Evolutionary conservation across 2,888 invertebrate genomes (phyloP), one percentile per base, ranked within the genome.

Genomic region (Pollenia griseotomentosa): DNA sequence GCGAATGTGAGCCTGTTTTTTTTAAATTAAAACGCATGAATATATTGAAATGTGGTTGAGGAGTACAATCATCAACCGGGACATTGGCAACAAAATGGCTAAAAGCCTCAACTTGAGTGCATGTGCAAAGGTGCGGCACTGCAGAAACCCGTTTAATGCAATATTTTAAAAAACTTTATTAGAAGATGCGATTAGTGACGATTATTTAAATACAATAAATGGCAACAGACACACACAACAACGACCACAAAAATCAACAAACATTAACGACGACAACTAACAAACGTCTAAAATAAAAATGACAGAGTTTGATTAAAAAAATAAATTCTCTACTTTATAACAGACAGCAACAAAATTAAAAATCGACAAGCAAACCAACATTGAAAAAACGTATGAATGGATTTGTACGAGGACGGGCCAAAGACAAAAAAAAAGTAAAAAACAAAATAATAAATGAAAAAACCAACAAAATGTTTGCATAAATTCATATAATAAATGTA

Each of bases 141-240:
- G 73, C 61, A 61, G 44, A 19, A 91, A 90, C 91, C 77, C 83
- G 91, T 91, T 90, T 88, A 59, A 19, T 59, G 84, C 87, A 88
- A 88, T 89, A 89, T 89, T 86, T 88, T 89, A 86, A 84, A 87
- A 88, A 85, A 89, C 88, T 90, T 90, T 90, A 90, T 90, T 88
- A 85, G 71, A 87, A 83, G 74, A 71, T 53, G 48, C 83, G 75
- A 82, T 78, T 83, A 87, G 74, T 79, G 75, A 66, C 53, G 82
- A 85, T 83, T 87, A 85, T 82, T 71, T 65, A 77, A 77, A 77
- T 83, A 66, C 77, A 78, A 68, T 77, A 80, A 80, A 81, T 81
- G 81, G 19, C 57, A 48, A 53, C 48, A 66, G 51, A 16, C 53
- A 74, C 68, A 63, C 53, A 57, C 65, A 44, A 86, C 78, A n/a